Evolutionary conservation across 1,140 invertebrate species (phyloP).

Genomic region (Watersipora subatra): DNA sequence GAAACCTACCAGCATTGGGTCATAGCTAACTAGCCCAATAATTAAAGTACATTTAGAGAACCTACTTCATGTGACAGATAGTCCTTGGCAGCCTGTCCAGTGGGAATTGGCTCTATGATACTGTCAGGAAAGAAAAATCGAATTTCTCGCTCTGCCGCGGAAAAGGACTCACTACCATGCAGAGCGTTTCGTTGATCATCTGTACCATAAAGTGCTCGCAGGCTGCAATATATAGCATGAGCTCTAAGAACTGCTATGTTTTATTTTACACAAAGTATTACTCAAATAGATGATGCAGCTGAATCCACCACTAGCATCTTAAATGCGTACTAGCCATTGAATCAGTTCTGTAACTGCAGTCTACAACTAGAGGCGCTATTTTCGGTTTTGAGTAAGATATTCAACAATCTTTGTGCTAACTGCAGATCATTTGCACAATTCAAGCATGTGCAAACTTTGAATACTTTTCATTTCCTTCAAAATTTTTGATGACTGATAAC

Average conservation of each 20-base stretch:
- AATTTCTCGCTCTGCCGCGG: slow-evolving; percentile 37
- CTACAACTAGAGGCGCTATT: too few species aligned
- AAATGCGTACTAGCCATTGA: too few species aligned
- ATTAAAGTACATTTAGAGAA: slow-evolving; percentile 36
- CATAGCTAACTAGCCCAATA: slow-evolving; percentile 39
- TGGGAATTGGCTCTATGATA: slow-evolving; percentile 36
- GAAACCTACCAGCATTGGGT: slow-evolving; percentile 56
- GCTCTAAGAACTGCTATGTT: not conserved
- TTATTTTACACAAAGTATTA: not conserved
- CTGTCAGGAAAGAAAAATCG: slow-evolving; percentile 72
- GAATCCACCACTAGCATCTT: too few species aligned
- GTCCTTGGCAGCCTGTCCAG: slow-evolving; percentile 45
- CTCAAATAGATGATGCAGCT: too few species aligned
- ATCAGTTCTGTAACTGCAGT: too few species aligned
- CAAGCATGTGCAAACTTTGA: too few species aligned
- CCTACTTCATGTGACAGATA: slow-evolving; percentile 53
- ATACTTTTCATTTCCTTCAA: too few species aligned
- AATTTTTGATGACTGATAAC: too few species aligned
- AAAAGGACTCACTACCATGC: slow-evolving; percentile 36
- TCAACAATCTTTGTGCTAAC: too few species aligned
- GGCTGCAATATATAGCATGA: slow-evolving; percentile 42
- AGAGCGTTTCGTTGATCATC: slow-evolving; percentile 46
- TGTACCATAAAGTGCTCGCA: slow-evolving; percentile 56
- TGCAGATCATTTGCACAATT: too few species aligned
- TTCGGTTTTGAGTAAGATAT: too few species aligned